Percentiles rank a stretch among this genome's conserved stretches.
Evolutionary conservation across 2,113 vertebrate species (phyloP).

Genomic region (Lota lota): DNA sequence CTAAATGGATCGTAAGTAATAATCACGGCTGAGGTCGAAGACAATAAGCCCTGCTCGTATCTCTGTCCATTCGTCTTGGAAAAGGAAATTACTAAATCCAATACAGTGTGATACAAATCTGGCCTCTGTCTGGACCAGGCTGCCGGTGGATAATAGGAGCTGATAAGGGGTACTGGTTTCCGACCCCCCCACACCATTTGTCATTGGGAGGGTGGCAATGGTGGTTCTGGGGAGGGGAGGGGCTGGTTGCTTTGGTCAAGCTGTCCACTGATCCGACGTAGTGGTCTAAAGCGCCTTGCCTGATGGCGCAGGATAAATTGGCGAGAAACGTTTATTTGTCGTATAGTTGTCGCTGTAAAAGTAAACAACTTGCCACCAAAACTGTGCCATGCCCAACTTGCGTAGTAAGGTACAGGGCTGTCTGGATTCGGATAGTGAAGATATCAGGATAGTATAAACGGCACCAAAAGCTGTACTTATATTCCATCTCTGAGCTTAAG

Average conservation of each 20-base stretch:
- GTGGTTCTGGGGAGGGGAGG: neutral
- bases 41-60: constrained; percentile 66
- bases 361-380: too few relatives aligned
- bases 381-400: too few relatives aligned
- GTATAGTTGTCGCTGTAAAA: too few relatives aligned
- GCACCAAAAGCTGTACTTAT: too few relatives aligned
- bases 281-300: constrained; percentile 19
- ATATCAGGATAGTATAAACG: too few relatives aligned
- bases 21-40: constrained; percentile 55
- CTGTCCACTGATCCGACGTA: constrained; percentile 43
- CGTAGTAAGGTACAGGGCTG: too few relatives aligned
- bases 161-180: constrained; percentile 68
- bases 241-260: constrained; percentile 49
- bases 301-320: neutral
- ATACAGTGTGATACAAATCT: constrained; percentile 71
- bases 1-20: constrained; percentile 68
- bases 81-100: constrained; percentile 76
- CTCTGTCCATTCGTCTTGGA: constrained; percentile 67
- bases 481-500: too few relatives aligned
- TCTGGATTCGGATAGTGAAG: too few relatives aligned
- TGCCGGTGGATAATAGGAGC: constrained; percentile 57
- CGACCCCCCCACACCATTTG: constrained; percentile 52
- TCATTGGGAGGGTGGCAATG: constrained; percentile 35
- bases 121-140: constrained; percentile 48
- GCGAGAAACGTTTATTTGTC: neutral